Evolutionary conservation across 2,113 vertebrate genomes (phyloP), one percentile per base, ranked within the genome.

Genomic region (Albula goreensis): DNA sequence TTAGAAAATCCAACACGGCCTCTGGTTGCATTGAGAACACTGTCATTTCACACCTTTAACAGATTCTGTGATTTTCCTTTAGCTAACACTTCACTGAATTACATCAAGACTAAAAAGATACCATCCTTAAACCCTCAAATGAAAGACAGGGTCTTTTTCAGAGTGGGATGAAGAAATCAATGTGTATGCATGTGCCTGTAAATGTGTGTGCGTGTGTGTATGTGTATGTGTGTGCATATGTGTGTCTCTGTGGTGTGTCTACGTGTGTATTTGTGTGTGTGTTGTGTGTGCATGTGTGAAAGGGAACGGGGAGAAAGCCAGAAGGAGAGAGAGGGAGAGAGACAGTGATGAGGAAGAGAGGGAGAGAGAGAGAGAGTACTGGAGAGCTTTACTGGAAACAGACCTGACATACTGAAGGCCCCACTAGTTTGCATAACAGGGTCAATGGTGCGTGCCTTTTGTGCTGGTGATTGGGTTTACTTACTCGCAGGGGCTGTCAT

Each of bases 381-480:
- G 4, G 9, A n/a, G 66, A 56, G 25, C 57, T 80, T 81, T 87
- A 84, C 50, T 60, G 78, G 52, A 50, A 77, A 50, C n/a, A 78
- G 19, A 52, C 31, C 85, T 79, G 50, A 56, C 77, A 57, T 12
- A 63, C 53, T 41, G 63, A 80, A 86, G 74, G 87, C 82, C 85
- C 57, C 78, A 25, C 63, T 89, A 60, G 86, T 89, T 70, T 89
- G 88, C 86, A 84, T 90, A 86, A 83, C 80, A 77, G 80, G 83
- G 66, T 85, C 86, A 87, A 25, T 74, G 86, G 86, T 79, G 88
- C 88, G 66, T 87, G 84, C 83, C 86, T 57, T 82, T 66, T 48
- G 85, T 83, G 85, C 84, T 84, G 70, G 85, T 89, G 86, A 90
- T 85, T 88, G 81, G 77, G 87, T 87, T 88, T 85, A 87, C 85